phyloP scores from a whole-genome alignment of 2,797 vertebrate species.

The Australoheros facetus region DNA sequence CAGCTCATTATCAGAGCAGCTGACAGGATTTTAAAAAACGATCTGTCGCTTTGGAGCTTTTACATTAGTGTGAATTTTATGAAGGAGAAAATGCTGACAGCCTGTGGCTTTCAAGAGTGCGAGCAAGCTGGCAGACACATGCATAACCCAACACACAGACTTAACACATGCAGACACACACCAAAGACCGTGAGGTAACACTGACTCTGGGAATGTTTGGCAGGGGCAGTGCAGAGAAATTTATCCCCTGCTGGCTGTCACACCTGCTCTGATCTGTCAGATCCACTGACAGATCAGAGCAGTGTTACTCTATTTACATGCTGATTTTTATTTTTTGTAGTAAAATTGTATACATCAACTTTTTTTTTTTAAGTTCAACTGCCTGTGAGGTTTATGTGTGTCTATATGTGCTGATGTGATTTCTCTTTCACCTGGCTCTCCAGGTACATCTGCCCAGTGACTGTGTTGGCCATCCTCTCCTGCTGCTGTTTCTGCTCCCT shows the following conservation, averaged over 20 bases:
- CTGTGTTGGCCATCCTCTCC: conserved; percentile 89
- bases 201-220: conserved; percentile 24
- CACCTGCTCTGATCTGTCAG: conserved; percentile 30
- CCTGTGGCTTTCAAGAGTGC: background rate
- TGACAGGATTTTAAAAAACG: background rate
- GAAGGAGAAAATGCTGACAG: background rate
- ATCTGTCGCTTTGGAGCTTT: background rate
- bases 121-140: background rate
- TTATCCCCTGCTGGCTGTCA: background rate
- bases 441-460: conserved; percentile 95
- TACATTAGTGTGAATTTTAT: conserved; percentile 16
- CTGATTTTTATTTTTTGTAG: background rate
- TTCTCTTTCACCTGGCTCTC: conserved; percentile 90
- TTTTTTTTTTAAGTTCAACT: background rate
- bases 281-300: background rate
- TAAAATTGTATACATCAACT: background rate
- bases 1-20: conserved; percentile 19
- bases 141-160: background rate
- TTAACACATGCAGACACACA: background rate
- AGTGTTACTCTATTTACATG: background rate
- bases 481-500: conserved; percentile 90
- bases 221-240: conserved; percentile 3
- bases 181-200: background rate
- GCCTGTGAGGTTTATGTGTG: background rate
- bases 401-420: background rate